These are phyloP conservation scores for Elysia crispata DNA, from an alignment of 2,888 invertebrate genomes.

Conservation along the genomic window DNA sequence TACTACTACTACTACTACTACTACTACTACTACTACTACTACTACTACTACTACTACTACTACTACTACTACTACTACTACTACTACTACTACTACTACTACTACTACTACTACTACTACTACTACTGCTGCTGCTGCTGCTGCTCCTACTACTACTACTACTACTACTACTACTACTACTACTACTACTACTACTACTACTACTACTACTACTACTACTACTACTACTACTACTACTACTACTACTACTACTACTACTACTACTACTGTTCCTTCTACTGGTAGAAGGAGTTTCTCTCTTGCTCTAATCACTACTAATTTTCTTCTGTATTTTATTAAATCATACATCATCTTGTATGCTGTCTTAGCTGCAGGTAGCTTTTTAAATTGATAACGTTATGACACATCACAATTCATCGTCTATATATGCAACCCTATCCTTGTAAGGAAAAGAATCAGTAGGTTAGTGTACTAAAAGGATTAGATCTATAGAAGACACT, in stretches of 20 bases:
- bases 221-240: background rate
- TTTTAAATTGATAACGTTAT: no score
- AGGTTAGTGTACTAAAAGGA: no score
- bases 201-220: background rate
- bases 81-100: constrained; percentile 9
- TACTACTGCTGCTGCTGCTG: background rate
- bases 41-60: background rate
- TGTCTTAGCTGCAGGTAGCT: no score
- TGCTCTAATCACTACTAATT: background rate
- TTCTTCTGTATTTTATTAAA: no score
- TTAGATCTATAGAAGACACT: no score
- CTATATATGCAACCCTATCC: no score
- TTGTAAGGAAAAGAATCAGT: no score
- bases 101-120: constrained; percentile 4
- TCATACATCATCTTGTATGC: no score
- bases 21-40: background rate
- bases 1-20: constrained; percentile 9
- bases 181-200: constrained; percentile 9
- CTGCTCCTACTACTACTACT: no score
- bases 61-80: background rate
- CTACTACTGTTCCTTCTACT: background rate
- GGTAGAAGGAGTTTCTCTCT: background rate
- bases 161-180: constrained; percentile 9
- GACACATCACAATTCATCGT: no score
- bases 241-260: constrained; percentile 9